Percentiles rank a stretch among this genome's conserved stretches.
Evolutionary conservation across 1,140 invertebrate genomes (phyloP).

Genomic region (Drosophila ficusphila): DNA sequence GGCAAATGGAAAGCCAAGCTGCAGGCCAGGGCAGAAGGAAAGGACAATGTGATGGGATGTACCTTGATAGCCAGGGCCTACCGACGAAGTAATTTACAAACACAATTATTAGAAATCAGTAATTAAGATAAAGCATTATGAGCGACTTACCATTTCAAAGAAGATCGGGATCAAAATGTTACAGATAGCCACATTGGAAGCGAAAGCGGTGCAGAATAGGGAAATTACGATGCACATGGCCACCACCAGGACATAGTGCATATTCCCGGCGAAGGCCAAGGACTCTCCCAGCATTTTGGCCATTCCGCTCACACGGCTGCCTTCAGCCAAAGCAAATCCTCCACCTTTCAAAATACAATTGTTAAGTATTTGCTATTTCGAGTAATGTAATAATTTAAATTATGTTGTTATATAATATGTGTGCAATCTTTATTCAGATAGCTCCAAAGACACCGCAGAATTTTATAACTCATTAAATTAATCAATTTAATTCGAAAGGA

Average conservation of each 20-base stretch:
- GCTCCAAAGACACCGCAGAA: no score
- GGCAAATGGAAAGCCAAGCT: constrained; percentile 90
- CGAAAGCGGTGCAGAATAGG: constrained; percentile 90
- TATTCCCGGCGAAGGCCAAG: constrained; percentile 85
- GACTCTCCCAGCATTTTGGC: constrained; percentile 89
- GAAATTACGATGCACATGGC: constrained; percentile 85
- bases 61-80: constrained; percentile 86
- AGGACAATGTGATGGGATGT: constrained; percentile 93
- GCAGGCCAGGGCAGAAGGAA: constrained; percentile 91
- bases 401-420: no score
- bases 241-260: constrained; percentile 85
- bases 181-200: constrained; percentile 93
- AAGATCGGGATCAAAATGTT: constrained; percentile 91
- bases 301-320: constrained; percentile 90
- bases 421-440: no score
- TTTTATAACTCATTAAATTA: no score
- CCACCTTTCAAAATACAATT: constrained; percentile 85
- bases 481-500: no score
- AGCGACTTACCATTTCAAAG: constrained; percentile 87
- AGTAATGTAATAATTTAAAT: no score
- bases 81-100: not conserved
- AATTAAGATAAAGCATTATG: no score
- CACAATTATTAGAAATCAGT: not conserved
- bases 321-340: constrained; percentile 94
- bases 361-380: no score